Percentiles rank a stretch among this genome's conserved stretches.
Conservation (phyloP, 53 echinoderm and acorn worm species). For the Paelopatides confundens region DNA sequence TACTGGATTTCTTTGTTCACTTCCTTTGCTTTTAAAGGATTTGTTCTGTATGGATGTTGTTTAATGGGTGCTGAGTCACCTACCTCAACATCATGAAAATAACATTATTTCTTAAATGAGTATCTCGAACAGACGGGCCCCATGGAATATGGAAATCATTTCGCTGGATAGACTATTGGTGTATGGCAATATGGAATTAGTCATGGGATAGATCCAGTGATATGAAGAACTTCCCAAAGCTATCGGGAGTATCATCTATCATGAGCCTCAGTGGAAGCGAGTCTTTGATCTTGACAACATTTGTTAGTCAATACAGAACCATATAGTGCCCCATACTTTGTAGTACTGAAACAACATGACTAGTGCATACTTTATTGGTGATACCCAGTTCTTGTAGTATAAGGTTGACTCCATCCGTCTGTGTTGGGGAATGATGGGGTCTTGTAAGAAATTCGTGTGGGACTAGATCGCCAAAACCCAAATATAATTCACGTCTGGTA, state of each 20-base stretch:
- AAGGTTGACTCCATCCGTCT: conserved; percentile 1
- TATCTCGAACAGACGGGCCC: no score
- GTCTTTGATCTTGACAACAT: conserved; percentile 31
- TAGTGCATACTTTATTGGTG: no score
- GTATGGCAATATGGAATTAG: conserved; percentile 53
- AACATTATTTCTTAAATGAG: no score
- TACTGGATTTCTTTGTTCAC: no score
- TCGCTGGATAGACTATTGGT: conserved; percentile 40
- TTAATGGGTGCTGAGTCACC: no score
- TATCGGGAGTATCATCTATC: conserved; percentile 51
- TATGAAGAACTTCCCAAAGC: conserved; percentile 46
- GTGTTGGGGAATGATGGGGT: neutral
- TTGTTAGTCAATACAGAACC: conserved; percentile 61
- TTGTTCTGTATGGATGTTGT: no score
- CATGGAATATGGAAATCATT: no score
- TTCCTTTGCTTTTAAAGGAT: no score
- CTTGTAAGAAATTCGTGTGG: neutral
- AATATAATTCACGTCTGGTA: conserved; percentile 11
- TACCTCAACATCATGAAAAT: no score
- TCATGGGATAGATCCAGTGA: conserved; percentile 56
- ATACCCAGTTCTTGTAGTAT: no score
- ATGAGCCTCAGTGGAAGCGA: conserved; percentile 58
- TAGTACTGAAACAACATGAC: conserved; percentile 48
- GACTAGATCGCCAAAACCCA: neutral
- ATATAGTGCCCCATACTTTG: conserved; percentile 50